Percentiles rank a stretch among this genome's conserved stretches.
phyloP scores from a whole-genome alignment of 2,888 invertebrate species.

The Ariolimax columbianus region DNA sequence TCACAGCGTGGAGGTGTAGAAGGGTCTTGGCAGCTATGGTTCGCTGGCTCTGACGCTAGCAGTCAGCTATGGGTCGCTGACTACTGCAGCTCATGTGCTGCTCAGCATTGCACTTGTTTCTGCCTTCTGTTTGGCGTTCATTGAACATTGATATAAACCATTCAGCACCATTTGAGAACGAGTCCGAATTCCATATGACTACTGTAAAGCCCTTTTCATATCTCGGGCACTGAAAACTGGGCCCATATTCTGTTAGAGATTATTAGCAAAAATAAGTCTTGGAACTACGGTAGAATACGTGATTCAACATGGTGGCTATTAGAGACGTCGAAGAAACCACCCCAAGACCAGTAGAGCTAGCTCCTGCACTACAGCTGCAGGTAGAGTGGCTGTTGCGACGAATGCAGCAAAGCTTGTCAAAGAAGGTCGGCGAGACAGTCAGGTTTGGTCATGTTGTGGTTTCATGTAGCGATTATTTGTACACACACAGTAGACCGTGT shows the following conservation, averaged over 20 bases:
- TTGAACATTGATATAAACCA: too few relatives aligned
- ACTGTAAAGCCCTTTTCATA: not conserved
- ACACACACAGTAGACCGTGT: too few relatives aligned
- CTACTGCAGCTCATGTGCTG: too few relatives aligned
- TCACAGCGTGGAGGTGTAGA: too few relatives aligned
- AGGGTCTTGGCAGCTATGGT: too few relatives aligned
- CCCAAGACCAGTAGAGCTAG: not conserved
- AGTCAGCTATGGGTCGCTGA: too few relatives aligned
- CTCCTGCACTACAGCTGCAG: not conserved
- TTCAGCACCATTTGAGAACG: not conserved
- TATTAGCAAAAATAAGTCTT: not conserved
- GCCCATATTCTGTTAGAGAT: not conserved
- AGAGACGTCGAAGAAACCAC: not conserved
- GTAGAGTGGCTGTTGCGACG: constrained; percentile 19
- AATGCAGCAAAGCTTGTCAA: constrained; percentile 13
- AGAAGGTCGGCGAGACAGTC: constrained; percentile 20
- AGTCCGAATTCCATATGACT: not conserved
- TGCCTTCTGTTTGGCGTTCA: too few relatives aligned
- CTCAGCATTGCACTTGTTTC: too few relatives aligned
- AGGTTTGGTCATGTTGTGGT: not conserved
- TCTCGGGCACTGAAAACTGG: not conserved
- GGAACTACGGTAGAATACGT: not conserved
- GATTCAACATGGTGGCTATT: not conserved
- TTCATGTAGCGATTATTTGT: too few relatives aligned
- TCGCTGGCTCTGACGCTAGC: too few relatives aligned